Percentiles rank a stretch among this genome's conserved stretches.
Evolutionary conservation across 2,113 vertebrate genomes (phyloP).

Genomic region (Labeo catla): DNA sequence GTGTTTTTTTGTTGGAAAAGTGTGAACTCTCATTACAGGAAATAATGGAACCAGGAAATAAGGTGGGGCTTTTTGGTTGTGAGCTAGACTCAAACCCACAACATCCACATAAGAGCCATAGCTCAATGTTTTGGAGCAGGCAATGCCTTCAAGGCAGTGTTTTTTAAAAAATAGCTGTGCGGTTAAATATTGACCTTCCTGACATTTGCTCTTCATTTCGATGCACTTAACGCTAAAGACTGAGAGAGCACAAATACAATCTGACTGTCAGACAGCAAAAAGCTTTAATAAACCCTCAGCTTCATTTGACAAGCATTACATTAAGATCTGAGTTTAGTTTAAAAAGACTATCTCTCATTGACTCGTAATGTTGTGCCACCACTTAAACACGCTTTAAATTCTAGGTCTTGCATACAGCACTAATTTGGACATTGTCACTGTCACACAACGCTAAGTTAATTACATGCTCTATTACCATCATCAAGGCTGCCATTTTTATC

Average conservation of each 20-base stretch:
- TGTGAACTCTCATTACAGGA: neutral
- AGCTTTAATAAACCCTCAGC: neutral
- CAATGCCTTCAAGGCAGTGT: neutral
- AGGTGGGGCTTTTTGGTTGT: neutral
- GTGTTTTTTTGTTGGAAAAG: neutral
- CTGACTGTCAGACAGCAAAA: neutral
- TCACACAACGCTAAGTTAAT: slow-evolving; percentile 46
- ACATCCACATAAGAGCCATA: neutral
- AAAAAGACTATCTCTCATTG: slow-evolving; percentile 6
- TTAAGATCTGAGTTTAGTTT: slow-evolving; percentile 4
- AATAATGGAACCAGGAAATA: neutral
- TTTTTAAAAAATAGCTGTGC: neutral
- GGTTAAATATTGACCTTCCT: neutral
- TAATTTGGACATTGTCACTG: slow-evolving; percentile 28
- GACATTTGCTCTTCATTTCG: neutral
- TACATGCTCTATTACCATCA: slow-evolving; percentile 51
- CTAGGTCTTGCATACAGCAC: slow-evolving; percentile 5
- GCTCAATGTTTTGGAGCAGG: neutral
- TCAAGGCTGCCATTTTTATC: slow-evolving; percentile 43
- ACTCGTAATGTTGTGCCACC: neutral
- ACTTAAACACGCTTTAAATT: slow-evolving; percentile 12
- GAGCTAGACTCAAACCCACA: neutral
- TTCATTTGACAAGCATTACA: neutral
- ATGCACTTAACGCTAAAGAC: neutral
- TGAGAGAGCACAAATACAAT: neutral